Evolutionary conservation across 1,140 invertebrate species (phyloP).

Genomic region (Adelges cooleyi): DNA sequence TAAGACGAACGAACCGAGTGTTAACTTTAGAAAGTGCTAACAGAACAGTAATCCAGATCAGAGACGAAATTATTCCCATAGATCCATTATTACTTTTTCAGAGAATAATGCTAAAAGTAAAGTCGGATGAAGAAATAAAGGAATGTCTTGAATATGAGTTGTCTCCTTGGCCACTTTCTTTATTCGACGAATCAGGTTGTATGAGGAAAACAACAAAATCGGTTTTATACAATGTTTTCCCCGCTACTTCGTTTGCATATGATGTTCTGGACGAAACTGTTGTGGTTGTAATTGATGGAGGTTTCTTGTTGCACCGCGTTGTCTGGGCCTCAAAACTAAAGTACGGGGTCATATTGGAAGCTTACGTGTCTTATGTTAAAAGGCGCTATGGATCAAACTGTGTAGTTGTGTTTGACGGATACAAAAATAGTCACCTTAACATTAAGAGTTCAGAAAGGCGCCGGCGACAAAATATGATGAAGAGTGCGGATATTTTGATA

Average conservation of each 20-base stretch:
- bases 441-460: conserved; percentile 26
- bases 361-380: conserved; percentile 26
- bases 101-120: background rate
- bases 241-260: background rate
- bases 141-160: conserved; percentile 39
- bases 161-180: conserved; percentile 37
- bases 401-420: background rate
- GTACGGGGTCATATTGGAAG: conserved; percentile 24
- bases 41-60: background rate
- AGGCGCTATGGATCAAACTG: background rate
- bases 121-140: conserved; percentile 30
- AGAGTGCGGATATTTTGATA: background rate
- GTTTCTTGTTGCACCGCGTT: conserved; percentile 32
- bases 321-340: conserved; percentile 31
- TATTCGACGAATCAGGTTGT: conserved; percentile 37
- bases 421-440: background rate
- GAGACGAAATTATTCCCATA: background rate
- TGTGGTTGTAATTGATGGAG: conserved; percentile 30
- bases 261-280: background rate
- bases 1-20: conserved; percentile 6
- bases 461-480: background rate
- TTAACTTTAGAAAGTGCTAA: background rate
- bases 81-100: conserved; percentile 14
- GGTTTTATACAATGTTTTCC: conserved; percentile 36
- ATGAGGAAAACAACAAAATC: conserved; percentile 39